phyloP scores from a whole-genome alignment of 2,888 invertebrate species.

The Agrochola macilenta region DNA sequence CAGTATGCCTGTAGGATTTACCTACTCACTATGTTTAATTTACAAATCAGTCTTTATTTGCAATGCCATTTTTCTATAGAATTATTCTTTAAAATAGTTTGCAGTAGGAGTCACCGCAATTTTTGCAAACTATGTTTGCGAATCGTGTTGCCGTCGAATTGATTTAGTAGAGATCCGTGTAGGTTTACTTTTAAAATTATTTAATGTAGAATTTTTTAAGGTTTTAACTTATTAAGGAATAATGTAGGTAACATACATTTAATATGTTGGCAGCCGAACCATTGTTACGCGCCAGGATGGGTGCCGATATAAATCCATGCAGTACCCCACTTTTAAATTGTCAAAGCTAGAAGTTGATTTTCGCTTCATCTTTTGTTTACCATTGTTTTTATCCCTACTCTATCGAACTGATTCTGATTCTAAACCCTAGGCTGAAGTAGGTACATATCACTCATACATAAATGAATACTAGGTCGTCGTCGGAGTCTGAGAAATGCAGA shows the following conservation, averaged over 20 bases:
- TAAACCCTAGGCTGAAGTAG: background rate
- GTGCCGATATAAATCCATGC: background rate
- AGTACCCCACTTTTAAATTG: background rate
- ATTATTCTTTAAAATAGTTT: conserved; percentile 43
- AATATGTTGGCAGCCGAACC: background rate
- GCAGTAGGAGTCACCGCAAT: conserved; percentile 28
- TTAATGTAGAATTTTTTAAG: background rate
- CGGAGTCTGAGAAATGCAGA: conserved; percentile 15
- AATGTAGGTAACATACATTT: background rate
- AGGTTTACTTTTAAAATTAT: background rate
- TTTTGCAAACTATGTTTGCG: conserved; percentile 53
- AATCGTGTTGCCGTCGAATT: conserved; percentile 28
- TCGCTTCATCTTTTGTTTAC: background rate
- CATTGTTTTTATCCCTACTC: background rate
- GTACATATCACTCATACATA: background rate
- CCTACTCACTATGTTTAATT: conserved; percentile 54
- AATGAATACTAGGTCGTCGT: background rate
- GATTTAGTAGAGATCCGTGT: conserved; percentile 16
- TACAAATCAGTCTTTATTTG: conserved; percentile 57
- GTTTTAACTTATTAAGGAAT: background rate
- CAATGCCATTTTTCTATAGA: conserved; percentile 46
- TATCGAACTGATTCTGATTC: background rate
- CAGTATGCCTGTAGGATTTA: background rate
- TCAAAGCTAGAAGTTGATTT: background rate
- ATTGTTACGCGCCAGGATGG: background rate